Conservation (phyloP, 2,888 invertebrate genomes). For the Tetrapedia diversipes region DNA sequence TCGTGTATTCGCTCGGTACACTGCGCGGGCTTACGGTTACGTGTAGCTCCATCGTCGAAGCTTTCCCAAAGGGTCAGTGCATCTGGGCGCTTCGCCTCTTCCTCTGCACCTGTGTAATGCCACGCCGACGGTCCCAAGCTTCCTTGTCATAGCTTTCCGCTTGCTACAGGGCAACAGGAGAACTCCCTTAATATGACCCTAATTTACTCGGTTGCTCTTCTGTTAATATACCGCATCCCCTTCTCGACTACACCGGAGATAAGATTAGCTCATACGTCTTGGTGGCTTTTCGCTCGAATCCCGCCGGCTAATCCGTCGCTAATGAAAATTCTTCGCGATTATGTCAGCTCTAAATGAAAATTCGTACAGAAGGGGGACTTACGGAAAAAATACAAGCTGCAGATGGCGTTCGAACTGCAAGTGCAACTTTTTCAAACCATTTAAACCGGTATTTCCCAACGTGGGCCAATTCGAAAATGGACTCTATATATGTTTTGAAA, state of each 20-base stretch:
- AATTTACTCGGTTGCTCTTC: conserved; percentile 9
- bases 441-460: too few species aligned
- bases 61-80: background rate
- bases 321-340: too few species aligned
- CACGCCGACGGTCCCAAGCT: background rate
- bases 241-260: conserved; percentile 1
- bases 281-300: background rate
- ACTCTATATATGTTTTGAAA: too few species aligned
- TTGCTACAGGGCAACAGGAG: background rate
- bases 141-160: conserved; percentile 18
- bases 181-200: conserved; percentile 17
- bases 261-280: background rate
- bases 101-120: conserved; percentile 14
- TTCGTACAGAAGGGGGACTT: too few species aligned
- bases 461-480: too few species aligned
- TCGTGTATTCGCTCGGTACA: background rate
- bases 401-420: too few species aligned
- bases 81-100: background rate
- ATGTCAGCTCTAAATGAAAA: too few species aligned
- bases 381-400: too few species aligned
- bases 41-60: background rate
- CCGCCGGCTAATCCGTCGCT: too few species aligned
- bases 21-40: background rate
- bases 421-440: too few species aligned
- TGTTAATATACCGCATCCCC: background rate